Evolutionary conservation across 2,888 invertebrate species (phyloP).

Genomic region (Drosophila flavopinicola): DNA sequence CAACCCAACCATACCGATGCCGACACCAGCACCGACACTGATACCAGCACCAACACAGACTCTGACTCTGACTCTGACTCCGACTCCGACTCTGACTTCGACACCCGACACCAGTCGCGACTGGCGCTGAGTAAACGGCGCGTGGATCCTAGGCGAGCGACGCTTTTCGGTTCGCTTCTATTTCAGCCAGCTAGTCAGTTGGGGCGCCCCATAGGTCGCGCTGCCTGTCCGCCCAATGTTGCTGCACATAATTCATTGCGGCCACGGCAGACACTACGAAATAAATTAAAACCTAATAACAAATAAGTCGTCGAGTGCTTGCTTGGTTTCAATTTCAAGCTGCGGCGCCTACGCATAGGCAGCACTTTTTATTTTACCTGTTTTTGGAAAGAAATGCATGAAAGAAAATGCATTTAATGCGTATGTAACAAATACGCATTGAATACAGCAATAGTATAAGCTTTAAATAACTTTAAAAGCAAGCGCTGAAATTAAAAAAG

Average conservation of each 20-base stretch:
- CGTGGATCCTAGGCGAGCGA: conserved; percentile 70
- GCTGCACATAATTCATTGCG: conserved; percentile 77
- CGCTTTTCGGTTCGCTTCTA: conserved; percentile 43
- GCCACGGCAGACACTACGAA: conserved; percentile 64
- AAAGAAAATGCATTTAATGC: too few species aligned
- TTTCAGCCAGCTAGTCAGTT: conserved; percentile 37
- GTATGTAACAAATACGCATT: too few species aligned
- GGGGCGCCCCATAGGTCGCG: conserved; percentile 57
- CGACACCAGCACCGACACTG: too few species aligned
- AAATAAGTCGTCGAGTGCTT: conserved; percentile 73
- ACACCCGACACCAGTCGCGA: conserved; percentile 51
- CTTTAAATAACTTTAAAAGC: background rate
- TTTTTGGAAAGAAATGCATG: conserved; percentile 1
- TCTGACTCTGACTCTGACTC: conserved; percentile 19
- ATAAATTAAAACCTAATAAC: conserved; percentile 82
- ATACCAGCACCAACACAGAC: conserved; percentile 25
- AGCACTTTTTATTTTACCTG: conserved; percentile 22
- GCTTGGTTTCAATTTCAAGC: conserved; percentile 28
- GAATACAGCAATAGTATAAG: too few species aligned
- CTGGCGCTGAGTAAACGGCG: conserved; percentile 49
- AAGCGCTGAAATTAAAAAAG: background rate
- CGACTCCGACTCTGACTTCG: conserved; percentile 36
- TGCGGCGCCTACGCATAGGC: conserved; percentile 51
- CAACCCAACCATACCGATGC: conserved; percentile 38
- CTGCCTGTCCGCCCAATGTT: conserved; percentile 75